Evolutionary conservation across 2,888 invertebrate species (phyloP), one percentile per base, ranked within the genome.

Genomic region (Pinctada fucata): DNA sequence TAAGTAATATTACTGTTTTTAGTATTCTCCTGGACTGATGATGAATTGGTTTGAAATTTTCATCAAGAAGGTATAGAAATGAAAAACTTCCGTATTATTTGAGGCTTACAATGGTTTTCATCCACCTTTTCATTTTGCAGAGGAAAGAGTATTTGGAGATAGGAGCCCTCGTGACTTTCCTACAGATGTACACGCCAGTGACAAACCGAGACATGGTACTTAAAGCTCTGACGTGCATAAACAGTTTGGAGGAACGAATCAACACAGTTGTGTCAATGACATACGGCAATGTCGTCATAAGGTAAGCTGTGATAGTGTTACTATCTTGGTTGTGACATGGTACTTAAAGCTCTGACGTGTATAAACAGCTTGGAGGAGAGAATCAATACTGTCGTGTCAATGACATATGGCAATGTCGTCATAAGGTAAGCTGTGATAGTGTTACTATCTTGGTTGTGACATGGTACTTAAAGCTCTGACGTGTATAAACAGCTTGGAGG

Each of bases 141-240:
- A 68, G 80, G n/a, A 63, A 58, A 2, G 66, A 65, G 13, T 68
- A 68, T 5, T 50, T 85, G 48, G 85, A 83, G n/a, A 79, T 83
- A 10, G 87, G 87, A 13, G 84, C 84, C 48, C 80, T 88, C n/a
- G 45, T 88, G 2, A 84, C 80, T 75, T 87, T 85, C 82, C 80
- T 87, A 64, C 74, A 76, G 16, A 80, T 86, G 79, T 87, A 83
- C 68, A 81, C 81, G 5, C 77, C 81, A 2, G 73, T 84, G n/a
- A 66, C 75, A 5, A 78, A 85, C 50, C 64, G 70, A 47, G 66
- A 74, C 2, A 51, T 85, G 16, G 80, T 83, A 13, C 76, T 72
- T 45, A 79, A 78, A 47, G 68, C 84, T 8, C 77, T 88, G 50
- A 67, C 81, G 13, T 82, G 84, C 45, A 75, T 85, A n/a, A 74